A percentile compares a stretch with the other conserved stretches of the same genome.
phyloP scores from a whole-genome alignment of 1,140 invertebrate species.

The Rhopalosiphum padi region DNA sequence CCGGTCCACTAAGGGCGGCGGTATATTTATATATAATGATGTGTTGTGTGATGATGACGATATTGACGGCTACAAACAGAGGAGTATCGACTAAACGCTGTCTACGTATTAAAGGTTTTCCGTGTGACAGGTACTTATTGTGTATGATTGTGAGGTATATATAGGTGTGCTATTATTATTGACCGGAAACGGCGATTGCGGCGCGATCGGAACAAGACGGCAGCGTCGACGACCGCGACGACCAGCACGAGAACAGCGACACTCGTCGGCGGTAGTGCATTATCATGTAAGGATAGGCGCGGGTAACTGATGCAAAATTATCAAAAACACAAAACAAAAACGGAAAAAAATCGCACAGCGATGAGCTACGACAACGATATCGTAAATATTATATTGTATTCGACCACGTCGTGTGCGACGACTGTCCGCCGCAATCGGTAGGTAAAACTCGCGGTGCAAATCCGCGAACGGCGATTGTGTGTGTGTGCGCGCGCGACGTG shows the following conservation, averaged over 20 bases:
- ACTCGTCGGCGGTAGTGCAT: not conserved
- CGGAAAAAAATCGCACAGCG: not conserved
- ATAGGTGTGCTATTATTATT: not conserved
- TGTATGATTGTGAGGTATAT: not conserved
- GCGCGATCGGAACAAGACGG: not conserved
- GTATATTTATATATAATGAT: not conserved
- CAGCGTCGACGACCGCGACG: not conserved
- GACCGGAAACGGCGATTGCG: not conserved
- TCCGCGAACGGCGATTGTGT: not conserved
- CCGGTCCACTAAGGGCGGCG: not conserved
- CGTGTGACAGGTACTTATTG: not conserved
- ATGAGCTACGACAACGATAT: not conserved
- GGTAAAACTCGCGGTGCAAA: not conserved
- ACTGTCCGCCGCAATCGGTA: not conserved
- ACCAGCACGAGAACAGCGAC: not conserved
- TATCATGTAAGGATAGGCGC: not conserved
- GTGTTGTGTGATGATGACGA: not conserved
- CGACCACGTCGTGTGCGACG: not conserved
- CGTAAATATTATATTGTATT: not conserved
- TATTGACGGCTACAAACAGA: not conserved
- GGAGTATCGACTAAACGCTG: not conserved
- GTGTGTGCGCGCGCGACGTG: conserved; percentile 13
- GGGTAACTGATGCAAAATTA: too few species aligned
- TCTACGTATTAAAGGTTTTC: not conserved
- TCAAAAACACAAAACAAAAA: not conserved